Evolutionary conservation across 2,113 vertebrate species (phyloP), one percentile per base, ranked within the genome.

Genomic region (Ia io): DNA sequence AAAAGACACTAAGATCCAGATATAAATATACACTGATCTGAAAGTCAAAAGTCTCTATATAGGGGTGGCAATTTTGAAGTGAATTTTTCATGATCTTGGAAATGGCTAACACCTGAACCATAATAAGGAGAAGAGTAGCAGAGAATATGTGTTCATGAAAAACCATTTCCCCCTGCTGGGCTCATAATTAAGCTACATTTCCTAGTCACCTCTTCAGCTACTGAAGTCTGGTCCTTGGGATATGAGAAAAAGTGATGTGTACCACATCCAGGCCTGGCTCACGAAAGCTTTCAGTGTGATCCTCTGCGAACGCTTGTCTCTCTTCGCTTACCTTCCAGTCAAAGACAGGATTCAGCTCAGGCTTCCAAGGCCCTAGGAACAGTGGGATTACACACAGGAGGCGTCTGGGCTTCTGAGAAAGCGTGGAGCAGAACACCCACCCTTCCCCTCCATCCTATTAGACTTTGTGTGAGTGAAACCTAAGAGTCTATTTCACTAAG

Each of bases 21-120:
- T 35, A 73, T 74, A 94, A 91, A 89, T 67, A 89, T 61, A 73
- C 9, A 59, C 84, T 22, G 47, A 42, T 89, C 70, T 74, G 53
- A 94, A 93, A 95, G 69, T 94, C 44, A 93, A 78, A 94, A 74
- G 13, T 23, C n/a, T 92, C 9, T 88, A 0, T 20, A n/a, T 1
- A 47, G 20, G 9, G 7, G 37, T 73, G 56, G 44, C 61, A 74
- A 78, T 93, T 69, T 90, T 79, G 20, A 74, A 93, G 53, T 51
- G 83, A 70, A 25, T 74, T 88, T 94, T 88, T 40, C 23, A 32
- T 74, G 14, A 53, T 89, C n/a, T 76, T 79, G 44, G 65, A 78
- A 93, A 87, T 87, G 71, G 86, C 85, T 79, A 10, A 90, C 37
- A 25, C 5, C 3, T 25, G 13, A 93, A 22, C 28, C 40, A 85